phyloP scores from a whole-genome alignment of 2,888 invertebrate species.

The Microctonus brassicae region DNA sequence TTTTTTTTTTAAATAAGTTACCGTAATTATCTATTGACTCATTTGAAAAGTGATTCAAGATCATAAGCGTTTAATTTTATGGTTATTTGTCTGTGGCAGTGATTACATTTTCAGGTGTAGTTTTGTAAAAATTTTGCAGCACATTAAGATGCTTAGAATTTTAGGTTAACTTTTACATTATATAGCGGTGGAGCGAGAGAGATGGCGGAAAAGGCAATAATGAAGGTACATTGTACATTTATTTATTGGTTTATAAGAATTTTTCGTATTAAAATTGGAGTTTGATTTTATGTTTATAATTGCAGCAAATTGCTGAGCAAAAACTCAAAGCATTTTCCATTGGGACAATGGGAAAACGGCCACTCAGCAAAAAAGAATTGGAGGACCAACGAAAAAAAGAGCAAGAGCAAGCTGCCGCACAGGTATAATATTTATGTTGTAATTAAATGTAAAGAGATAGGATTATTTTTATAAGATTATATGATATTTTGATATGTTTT shows the following conservation, averaged over 20 bases:
- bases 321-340: constrained; percentile 84
- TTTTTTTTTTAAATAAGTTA: neutral
- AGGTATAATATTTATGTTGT: constrained; percentile 73
- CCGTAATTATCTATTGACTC: neutral
- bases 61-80: neutral
- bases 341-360: constrained; percentile 81
- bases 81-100: neutral
- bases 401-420: constrained; percentile 91
- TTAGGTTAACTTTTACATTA: constrained; percentile 47
- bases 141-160: constrained; percentile 31
- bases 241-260: neutral
- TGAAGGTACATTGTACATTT: constrained; percentile 58
- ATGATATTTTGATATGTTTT: constrained; percentile 13
- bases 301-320: constrained; percentile 77
- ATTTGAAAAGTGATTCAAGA: neutral
- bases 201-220: constrained; percentile 67
- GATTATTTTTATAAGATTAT: constrained; percentile 25
- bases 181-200: constrained; percentile 30
- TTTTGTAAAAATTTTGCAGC: neutral
- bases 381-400: constrained; percentile 90
- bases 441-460: neutral
- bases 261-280: neutral
- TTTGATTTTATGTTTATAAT: constrained; percentile 10
- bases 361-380: constrained; percentile 84
- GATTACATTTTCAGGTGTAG: neutral